Evolutionary conservation across 2,113 vertebrate species (phyloP).

Genomic region (Pleuronectes platessa): DNA sequence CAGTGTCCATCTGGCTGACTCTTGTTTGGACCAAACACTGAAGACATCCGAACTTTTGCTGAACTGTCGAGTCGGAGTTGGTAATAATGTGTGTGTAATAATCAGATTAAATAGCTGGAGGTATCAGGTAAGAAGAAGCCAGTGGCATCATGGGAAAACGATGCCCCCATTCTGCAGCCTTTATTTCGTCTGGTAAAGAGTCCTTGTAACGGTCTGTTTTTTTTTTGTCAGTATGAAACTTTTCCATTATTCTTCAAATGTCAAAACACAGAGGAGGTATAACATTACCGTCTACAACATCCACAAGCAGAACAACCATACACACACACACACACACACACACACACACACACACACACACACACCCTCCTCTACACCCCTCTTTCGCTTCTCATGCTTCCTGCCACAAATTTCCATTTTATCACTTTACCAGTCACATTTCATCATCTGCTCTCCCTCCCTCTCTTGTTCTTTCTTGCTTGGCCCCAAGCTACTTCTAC

Average conservation of each 20-base stretch:
- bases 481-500: conserved; percentile 19
- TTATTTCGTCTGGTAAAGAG: conserved; percentile 55
- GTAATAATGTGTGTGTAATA: conserved; percentile 5
- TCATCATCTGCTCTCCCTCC: conserved; percentile 38
- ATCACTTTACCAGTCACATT: conserved; percentile 67
- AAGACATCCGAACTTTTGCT: conserved; percentile 1
- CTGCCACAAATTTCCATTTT: conserved; percentile 57
- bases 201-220: conserved; percentile 42
- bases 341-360: conserved; percentile 17
- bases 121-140: conserved; percentile 15
- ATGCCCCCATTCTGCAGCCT: conserved; percentile 11
- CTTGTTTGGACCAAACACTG: conserved; percentile 30
- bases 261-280: conserved; percentile 76
- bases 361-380: conserved; percentile 14
- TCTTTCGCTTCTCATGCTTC: conserved; percentile 43
- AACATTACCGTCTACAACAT: conserved; percentile 66
- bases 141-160: conserved; percentile 52
- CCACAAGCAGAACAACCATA: conserved; percentile 60
- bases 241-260: conserved; percentile 71
- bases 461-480: conserved; percentile 30
- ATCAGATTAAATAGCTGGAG: background rate
- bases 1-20: conserved; percentile 42
- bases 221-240: conserved; percentile 55
- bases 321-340: conserved; percentile 34
- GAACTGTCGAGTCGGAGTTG: background rate